phyloP scores from a whole-genome alignment of 2,797 vertebrate genomes.

The Sorex maritimensis region DNA sequence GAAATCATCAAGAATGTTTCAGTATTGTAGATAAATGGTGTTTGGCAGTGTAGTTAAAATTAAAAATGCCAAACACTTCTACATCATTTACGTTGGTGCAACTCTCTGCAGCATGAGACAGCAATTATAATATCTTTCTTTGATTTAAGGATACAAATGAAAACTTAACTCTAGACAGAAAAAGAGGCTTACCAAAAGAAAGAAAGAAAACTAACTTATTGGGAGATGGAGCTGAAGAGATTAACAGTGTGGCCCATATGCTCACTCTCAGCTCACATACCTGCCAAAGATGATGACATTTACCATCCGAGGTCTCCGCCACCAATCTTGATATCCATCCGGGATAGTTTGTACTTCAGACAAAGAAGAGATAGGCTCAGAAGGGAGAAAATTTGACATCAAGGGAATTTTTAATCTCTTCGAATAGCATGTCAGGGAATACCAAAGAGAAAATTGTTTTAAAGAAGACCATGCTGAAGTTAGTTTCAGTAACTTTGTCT shows the following conservation, averaged over 20 bases:
- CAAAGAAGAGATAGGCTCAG: neutral
- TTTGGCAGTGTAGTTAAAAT: slow-evolving; percentile 39
- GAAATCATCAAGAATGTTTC: neutral
- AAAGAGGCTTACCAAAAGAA: neutral
- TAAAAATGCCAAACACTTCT: slow-evolving; percentile 41
- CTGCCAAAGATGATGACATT: neutral
- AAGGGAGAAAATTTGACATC: slow-evolving; percentile 22
- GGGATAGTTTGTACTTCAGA: neutral
- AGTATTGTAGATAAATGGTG: neutral
- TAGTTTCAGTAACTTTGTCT: slow-evolving; percentile 18
- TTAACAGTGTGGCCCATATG: neutral
- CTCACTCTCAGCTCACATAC: neutral
- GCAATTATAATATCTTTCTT: slow-evolving; percentile 5
- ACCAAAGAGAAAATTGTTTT: slow-evolving; percentile 20
- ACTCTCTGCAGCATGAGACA: neutral
- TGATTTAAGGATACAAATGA: neutral
- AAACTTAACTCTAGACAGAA: slow-evolving; percentile 31
- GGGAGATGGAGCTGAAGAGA: neutral
- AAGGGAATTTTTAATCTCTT: slow-evolving; percentile 37
- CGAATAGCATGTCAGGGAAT: slow-evolving; percentile 25
- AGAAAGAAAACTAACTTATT: neutral
- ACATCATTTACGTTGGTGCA: slow-evolving; percentile 46
- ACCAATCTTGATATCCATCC: neutral
- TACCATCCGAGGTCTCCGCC: neutral
- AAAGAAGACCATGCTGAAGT: neutral